Percentiles rank a stretch among this genome's conserved stretches.
These are phyloP conservation scores for Cinclus mexicanus DNA, from an alignment of 2,113 vertebrate genomes.

Conservation along the genomic window DNA sequence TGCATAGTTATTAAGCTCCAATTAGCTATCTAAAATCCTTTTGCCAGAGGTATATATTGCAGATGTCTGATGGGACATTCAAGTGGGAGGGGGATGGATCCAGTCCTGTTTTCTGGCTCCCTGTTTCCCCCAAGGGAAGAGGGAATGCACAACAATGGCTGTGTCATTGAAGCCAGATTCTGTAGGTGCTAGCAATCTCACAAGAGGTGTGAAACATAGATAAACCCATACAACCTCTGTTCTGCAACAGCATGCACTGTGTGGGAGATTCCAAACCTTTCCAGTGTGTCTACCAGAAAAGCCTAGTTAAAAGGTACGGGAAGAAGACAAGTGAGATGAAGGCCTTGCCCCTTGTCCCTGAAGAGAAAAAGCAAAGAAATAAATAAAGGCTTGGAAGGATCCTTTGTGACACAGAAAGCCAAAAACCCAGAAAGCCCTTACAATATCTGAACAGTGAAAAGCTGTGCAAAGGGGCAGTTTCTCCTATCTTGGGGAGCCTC, in stretches of 20 bases:
- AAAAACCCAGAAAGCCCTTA: fast-evolving
- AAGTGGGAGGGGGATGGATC: fast-evolving
- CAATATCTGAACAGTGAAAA: background rate
- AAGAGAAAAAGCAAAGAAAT: background rate
- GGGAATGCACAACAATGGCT: background rate
- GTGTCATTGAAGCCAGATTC: background rate
- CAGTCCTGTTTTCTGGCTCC: background rate
- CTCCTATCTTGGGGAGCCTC: background rate
- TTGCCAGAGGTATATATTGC: background rate
- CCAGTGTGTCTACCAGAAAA: background rate
- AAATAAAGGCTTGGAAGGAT: background rate
- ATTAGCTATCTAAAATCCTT: background rate
- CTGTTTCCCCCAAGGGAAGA: background rate
- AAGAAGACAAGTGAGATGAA: background rate
- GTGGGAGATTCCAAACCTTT: background rate
- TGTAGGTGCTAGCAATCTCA: background rate
- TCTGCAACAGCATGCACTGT: background rate
- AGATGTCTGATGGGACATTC: background rate
- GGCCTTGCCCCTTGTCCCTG: background rate
- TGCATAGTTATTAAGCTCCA: background rate
- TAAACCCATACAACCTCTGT: background rate
- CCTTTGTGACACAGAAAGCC: background rate
- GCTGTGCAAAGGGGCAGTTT: background rate
- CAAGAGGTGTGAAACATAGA: background rate
- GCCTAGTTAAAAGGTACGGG: fast-evolving